Conservation (phyloP, 2,888 invertebrate genomes). For the Beris chalybata region DNA sequence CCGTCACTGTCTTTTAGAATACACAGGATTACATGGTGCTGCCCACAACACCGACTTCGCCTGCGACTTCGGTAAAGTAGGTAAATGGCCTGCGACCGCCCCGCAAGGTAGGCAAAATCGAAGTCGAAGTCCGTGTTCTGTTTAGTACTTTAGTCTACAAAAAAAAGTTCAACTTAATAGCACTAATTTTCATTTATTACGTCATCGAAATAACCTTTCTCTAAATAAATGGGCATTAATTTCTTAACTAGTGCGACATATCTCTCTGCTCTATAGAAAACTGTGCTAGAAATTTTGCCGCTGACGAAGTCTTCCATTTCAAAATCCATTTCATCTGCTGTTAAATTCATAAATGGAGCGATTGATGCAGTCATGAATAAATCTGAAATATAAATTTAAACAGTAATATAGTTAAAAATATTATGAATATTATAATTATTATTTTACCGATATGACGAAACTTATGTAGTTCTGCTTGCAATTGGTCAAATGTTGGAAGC, state of each 20-base stretch:
- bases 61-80: no score
- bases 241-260: constrained; percentile 7
- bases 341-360: constrained; percentile 18
- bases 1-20: no score
- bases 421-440: not conserved
- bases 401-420: not conserved
- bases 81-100: no score
- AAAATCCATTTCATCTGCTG: not conserved
- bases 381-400: constrained; percentile 1
- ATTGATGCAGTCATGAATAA: not conserved
- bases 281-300: not conserved
- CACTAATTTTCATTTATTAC: no score
- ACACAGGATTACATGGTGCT: no score
- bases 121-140: no score
- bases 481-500: constrained; percentile 4
- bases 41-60: no score
- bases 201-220: constrained; percentile 6
- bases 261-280: constrained; percentile 9
- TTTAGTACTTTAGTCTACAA: no score
- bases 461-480: not conserved
- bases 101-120: no score
- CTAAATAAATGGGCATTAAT: constrained; percentile 15
- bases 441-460: constrained; percentile 13
- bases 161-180: no score
- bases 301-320: constrained; percentile 14